Evolutionary conservation across 1,140 invertebrate species (phyloP).

Genomic region (Eriosoma lanigerum): DNA sequence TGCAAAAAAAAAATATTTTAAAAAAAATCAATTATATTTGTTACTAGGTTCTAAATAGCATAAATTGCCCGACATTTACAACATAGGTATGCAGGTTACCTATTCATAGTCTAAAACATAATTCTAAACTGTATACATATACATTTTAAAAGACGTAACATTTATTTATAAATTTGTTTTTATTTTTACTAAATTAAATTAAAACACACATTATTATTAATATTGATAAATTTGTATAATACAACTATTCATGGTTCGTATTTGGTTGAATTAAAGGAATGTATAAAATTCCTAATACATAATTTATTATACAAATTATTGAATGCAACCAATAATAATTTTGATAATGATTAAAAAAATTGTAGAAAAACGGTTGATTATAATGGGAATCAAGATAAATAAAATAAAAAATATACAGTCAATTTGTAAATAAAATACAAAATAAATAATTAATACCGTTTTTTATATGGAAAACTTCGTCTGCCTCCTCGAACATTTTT

Average conservation of each 20-base stretch:
- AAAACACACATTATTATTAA: background rate
- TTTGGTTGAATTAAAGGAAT: conserved; percentile 24
- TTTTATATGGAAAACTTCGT: conserved; percentile 37
- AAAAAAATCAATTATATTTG: too few relatives aligned
- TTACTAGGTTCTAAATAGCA: too few relatives aligned
- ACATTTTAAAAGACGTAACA: too few relatives aligned
- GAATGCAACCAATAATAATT: conserved; percentile 25
- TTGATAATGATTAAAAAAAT: conserved; percentile 21
- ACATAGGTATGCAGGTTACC: too few relatives aligned
- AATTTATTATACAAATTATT: conserved; percentile 10
- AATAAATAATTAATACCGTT: conserved; percentile 41
- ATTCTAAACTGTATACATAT: too few relatives aligned
- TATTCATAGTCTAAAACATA: too few relatives aligned
- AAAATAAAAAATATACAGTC: conserved; percentile 15
- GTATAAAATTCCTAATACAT: conserved; percentile 13
- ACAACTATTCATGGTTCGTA: conserved; percentile 1
- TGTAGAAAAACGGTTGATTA: background rate
- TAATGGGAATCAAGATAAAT: conserved; percentile 23
- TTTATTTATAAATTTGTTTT: background rate
- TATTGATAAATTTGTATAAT: background rate
- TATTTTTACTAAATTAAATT: conserved; percentile 28
- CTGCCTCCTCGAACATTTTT: conserved; percentile 31
- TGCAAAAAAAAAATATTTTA: too few relatives aligned
- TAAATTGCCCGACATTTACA: too few relatives aligned
- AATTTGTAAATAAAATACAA: conserved; percentile 29